Conservation (phyloP, 2,888 invertebrate species). For the Dioctria rufipes region DNA sequence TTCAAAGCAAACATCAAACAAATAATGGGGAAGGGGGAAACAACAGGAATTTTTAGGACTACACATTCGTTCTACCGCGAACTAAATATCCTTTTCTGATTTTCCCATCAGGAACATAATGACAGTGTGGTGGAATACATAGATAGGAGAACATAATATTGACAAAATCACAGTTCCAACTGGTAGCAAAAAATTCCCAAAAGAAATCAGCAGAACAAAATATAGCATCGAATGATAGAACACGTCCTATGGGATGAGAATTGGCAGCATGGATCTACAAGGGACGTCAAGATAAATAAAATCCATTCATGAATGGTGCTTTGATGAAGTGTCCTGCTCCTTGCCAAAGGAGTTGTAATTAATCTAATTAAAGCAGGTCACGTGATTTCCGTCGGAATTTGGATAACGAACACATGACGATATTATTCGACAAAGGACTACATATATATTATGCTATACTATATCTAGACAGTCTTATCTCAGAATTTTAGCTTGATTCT, state of each 20-base stretch:
- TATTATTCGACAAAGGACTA: too few relatives aligned
- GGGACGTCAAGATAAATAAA: slow-evolving; percentile 28
- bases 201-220: slow-evolving; percentile 9
- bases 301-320: slow-evolving; percentile 37
- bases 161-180: too few relatives aligned
- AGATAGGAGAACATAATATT: neutral
- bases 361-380: slow-evolving; percentile 37
- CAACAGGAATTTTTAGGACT: neutral
- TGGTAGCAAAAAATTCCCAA: neutral
- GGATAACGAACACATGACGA: too few relatives aligned
- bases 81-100: neutral
- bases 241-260: neutral
- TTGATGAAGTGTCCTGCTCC: slow-evolving; percentile 32
- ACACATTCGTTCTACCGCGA: neutral
- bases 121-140: too few relatives aligned
- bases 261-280: neutral
- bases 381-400: neutral
- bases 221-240: slow-evolving; percentile 3
- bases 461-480: too few relatives aligned
- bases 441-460: too few relatives aligned
- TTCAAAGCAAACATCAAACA: slow-evolving; percentile 56
- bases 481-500: too few relatives aligned
- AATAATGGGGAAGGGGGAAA: slow-evolving; percentile 30
- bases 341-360: slow-evolving; percentile 25
- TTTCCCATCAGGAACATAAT: too few relatives aligned